Percentiles rank a stretch among this genome's conserved stretches.
Evolutionary conservation across 2,113 vertebrate species (phyloP).

Genomic region (Leptosomus discolor): DNA sequence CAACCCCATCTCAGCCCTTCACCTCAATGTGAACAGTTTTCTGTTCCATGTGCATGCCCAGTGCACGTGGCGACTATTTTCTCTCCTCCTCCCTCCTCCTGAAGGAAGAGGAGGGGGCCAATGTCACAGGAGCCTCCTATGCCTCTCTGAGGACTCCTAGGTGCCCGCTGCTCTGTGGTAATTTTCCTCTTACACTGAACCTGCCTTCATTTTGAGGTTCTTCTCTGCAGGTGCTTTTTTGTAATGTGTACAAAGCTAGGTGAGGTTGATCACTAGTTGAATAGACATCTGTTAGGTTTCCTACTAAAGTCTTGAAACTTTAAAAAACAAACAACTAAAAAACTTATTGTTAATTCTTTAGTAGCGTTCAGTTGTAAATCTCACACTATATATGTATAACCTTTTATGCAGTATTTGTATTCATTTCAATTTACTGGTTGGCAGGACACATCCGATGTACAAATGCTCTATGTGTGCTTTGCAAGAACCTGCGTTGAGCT

Average conservation of each 20-base stretch:
- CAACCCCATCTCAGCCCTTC: neutral
- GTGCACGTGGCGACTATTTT: neutral
- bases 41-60: neutral
- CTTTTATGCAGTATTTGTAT: neutral
- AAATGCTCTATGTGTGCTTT: neutral
- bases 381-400: neutral
- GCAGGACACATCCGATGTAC: neutral
- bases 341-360: neutral
- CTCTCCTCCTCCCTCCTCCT: neutral
- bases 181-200: neutral
- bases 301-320: neutral
- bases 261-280: neutral
- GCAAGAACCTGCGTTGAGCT: neutral
- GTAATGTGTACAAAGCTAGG: neutral
- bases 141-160: neutral
- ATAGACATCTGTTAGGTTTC: neutral
- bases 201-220: neutral
- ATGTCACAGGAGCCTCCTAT: neutral
- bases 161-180: neutral
- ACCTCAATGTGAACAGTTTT: neutral
- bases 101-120: neutral
- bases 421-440: neutral
- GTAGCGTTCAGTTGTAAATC: neutral
- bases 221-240: neutral
- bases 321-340: neutral